These are phyloP conservation scores for Carcina quercana DNA, from an alignment of 2,888 invertebrate genomes.

Conservation along the genomic window DNA sequence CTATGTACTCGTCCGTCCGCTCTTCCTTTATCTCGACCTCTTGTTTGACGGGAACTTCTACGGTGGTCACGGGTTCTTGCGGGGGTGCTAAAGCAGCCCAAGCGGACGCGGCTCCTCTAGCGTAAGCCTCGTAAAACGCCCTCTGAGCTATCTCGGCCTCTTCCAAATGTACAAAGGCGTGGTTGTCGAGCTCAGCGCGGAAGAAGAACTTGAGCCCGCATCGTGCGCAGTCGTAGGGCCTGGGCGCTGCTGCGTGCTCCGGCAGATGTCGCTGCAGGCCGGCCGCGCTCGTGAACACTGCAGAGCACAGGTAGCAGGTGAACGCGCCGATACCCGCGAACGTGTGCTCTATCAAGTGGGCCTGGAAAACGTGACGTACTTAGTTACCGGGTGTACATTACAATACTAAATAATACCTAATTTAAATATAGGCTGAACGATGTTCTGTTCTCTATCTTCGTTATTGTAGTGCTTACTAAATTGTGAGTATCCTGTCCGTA, in stretches of 20 bases:
- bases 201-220: constrained; percentile 93
- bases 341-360: constrained; percentile 93
- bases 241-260: constrained; percentile 85
- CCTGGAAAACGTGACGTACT: too few species aligned
- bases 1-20: constrained; percentile 63
- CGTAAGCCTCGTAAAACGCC: constrained; percentile 64
- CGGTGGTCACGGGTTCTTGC: constrained; percentile 27
- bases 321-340: constrained; percentile 90
- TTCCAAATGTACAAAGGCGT: constrained; percentile 76
- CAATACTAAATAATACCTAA: too few species aligned
- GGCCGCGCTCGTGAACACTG: constrained; percentile 88
- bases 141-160: constrained; percentile 69
- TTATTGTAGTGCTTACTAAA: too few species aligned
- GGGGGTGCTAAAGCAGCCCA: constrained; percentile 60
- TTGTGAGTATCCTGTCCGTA: too few species aligned
- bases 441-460: too few species aligned
- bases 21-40: constrained; percentile 66
- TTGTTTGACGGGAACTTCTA: constrained; percentile 41
- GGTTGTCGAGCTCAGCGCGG: constrained; percentile 92
- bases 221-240: constrained; percentile 89
- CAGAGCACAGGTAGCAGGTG: constrained; percentile 91
- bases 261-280: constrained; percentile 89
- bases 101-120: constrained; percentile 58
- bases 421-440: too few species aligned
- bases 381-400: too few species aligned